Evolutionary conservation across 2,113 vertebrate species (phyloP).

Genomic region (Sylvicapra grimmia): DNA sequence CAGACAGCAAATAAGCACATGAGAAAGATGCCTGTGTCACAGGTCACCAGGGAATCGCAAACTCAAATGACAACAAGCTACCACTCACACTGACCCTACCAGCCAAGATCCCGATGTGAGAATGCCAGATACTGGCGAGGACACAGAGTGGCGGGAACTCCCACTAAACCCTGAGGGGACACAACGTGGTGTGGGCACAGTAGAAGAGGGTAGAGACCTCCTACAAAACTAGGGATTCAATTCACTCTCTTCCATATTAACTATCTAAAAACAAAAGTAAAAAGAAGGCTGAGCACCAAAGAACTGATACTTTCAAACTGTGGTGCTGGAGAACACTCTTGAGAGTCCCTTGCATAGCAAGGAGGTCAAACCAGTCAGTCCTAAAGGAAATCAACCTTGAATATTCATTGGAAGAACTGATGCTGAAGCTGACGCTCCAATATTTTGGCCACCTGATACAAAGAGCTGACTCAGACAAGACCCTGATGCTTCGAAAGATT

Average conservation of each 20-base stretch:
- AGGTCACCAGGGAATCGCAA: accelerated
- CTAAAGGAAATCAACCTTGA: neutral
- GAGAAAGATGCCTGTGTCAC: neutral
- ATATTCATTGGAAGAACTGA: neutral
- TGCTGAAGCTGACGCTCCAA: neutral
- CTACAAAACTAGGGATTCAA: neutral
- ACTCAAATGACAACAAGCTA: neutral
- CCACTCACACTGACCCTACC: neutral
- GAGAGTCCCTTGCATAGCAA: neutral
- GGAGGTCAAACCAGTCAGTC: neutral
- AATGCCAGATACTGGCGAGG: accelerated
- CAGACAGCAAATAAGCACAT: neutral
- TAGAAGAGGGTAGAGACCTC: neutral
- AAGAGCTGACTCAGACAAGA: neutral
- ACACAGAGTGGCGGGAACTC: accelerated
- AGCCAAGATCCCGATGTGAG: neutral
- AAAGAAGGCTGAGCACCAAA: neutral
- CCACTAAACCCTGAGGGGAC: neutral
- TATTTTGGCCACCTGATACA: neutral
- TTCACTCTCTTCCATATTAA: neutral
- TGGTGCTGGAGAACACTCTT: neutral
- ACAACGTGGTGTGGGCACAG: accelerated
- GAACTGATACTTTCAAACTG: neutral
- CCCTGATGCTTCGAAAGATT: neutral
- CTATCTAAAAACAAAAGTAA: neutral